These are phyloP conservation scores for Lottia scabra DNA, from an alignment of 2,888 invertebrate species.

Conservation along the genomic window DNA sequence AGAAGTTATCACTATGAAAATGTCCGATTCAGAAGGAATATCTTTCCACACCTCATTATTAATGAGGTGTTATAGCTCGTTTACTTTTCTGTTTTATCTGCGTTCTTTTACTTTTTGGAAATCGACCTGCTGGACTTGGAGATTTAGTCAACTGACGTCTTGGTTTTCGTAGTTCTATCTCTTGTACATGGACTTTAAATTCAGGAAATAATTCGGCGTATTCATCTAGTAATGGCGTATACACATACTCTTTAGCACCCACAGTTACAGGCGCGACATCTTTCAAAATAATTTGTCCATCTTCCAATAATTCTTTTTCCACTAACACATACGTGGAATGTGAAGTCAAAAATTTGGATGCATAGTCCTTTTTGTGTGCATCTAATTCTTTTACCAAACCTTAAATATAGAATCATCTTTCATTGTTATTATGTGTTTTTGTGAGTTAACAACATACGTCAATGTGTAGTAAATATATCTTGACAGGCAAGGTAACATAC, in stretches of 20 bases:
- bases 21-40: no score
- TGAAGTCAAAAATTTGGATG: conserved; percentile 62
- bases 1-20: no score
- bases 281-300: conserved; percentile 28
- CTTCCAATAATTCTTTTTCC: conserved; percentile 51
- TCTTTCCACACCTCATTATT: no score
- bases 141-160: conserved; percentile 49
- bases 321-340: conserved; percentile 66
- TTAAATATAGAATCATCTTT: conserved; percentile 29
- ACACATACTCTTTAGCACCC: conserved; percentile 47
- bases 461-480: no score
- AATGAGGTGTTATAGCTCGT: background rate
- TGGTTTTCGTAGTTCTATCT: conserved; percentile 44
- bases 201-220: conserved; percentile 62
- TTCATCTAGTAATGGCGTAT: conserved; percentile 62
- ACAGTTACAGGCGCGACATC: conserved; percentile 35
- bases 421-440: no score
- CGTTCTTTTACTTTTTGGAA: conserved; percentile 9
- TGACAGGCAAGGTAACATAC: no score
- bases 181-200: conserved; percentile 56
- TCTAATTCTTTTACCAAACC: conserved; percentile 67
- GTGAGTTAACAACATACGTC: no score
- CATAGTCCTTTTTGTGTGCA: conserved; percentile 61
- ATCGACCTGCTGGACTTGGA: conserved; percentile 62
- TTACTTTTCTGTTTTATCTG: background rate